These are phyloP conservation scores for Syncerus caffer DNA, from an alignment of 2,797 vertebrate species.

Conservation along the genomic window DNA sequence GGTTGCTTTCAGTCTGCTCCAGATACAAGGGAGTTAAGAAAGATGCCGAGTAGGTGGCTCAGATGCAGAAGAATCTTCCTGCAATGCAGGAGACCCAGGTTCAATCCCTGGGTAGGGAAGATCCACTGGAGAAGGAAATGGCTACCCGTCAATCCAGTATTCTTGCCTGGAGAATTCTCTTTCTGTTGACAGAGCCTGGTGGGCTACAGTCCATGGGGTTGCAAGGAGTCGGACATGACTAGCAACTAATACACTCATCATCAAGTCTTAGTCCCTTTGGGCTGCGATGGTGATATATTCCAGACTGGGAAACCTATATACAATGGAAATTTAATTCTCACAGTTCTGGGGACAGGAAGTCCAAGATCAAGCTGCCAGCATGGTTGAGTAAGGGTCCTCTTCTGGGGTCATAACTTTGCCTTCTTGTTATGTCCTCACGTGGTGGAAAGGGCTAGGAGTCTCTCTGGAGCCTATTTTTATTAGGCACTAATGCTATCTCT, in stretches of 20 bases:
- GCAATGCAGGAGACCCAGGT: neutral
- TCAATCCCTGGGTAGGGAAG: neutral
- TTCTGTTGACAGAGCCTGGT: neutral
- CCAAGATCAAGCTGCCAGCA: neutral
- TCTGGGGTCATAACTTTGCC: neutral
- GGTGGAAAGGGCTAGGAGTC: neutral
- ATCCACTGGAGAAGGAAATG: neutral
- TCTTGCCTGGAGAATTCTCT: neutral
- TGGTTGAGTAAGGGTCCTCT: fast-evolving
- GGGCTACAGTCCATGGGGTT: neutral
- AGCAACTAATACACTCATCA: neutral
- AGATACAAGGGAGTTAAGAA: neutral
- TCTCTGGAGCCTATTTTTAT: no score
- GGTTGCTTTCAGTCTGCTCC: fast-evolving
- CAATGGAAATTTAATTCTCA: neutral
- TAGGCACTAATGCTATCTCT: fast-evolving
- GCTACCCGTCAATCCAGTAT: neutral
- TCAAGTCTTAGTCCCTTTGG: neutral
- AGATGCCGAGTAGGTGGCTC: neutral
- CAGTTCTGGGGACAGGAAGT: neutral
- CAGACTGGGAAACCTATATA: neutral
- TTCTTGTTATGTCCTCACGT: neutral
- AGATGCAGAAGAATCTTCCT: neutral
- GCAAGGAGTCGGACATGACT: neutral
- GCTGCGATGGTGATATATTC: neutral